Evolutionary conservation across 2,113 vertebrate genomes (phyloP), one percentile per base, ranked within the genome.

Genomic region (Rhagologus leucostigma): DNA sequence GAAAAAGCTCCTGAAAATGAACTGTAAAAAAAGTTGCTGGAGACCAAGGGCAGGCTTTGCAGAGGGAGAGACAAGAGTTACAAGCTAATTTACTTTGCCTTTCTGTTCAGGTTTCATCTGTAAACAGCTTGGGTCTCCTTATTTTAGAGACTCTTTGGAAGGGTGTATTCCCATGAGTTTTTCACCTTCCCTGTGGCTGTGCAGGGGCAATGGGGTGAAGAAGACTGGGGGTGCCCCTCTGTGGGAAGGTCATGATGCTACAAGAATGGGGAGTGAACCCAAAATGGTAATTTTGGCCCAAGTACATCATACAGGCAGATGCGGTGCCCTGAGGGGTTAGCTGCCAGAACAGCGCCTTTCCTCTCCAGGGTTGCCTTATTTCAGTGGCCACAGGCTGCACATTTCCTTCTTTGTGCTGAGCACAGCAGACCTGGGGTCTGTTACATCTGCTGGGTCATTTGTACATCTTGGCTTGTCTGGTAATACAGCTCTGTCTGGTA

Each of bases 1-100:
- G 89, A 46, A 78, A 79, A 92, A 77, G 71, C 24, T 77, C 13
- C 85, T 52, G 80, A 94, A 96, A 92, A 94, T 35, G 65, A 95
- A 37, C 86, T 0, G 4, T 84, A 77, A 96, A 84, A 78, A 86
- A 93, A 42, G 49, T 80, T 85, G 26, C 56, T 78, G 81, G 29
- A 91, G 65, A 75, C 75, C 0, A 18, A 93, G 89, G 60, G 78
- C 60, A 82, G 83, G 57, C 23, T 95, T 83, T 96, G 89, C 69
- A 88, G 88, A 65, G 78, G 91, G 95, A 63, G 52, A 65, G 35
- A 22, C 75, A 84, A 79, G 87, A 89, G 71, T 93, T 83, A 91
- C 78, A 92, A 91, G 60, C 3, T 39, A 59, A 84, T 95, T 89
- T 93, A 50, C 79, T 90, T 90, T 89, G 37, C 37, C 80, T 47